These are phyloP conservation scores for Cyclina sinensis DNA, from an alignment of 1,140 invertebrate genomes.

Conservation along the genomic window DNA sequence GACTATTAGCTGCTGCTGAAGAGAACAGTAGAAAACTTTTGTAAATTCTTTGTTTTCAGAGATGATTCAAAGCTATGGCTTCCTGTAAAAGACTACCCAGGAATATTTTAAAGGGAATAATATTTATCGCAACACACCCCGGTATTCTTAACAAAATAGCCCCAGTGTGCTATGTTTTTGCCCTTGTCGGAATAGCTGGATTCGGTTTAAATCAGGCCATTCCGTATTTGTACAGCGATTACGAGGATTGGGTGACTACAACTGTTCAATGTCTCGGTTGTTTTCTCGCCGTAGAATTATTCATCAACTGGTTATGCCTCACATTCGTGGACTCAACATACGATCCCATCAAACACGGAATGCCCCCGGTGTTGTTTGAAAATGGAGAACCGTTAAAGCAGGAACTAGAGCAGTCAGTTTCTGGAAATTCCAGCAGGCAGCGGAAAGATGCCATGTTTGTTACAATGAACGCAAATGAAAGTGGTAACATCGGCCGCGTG, in stretches of 20 bases:
- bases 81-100: neutral
- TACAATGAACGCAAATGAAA: neutral
- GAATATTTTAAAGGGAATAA: neutral
- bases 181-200: conserved; percentile 31
- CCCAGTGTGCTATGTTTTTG: conserved; percentile 19
- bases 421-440: neutral
- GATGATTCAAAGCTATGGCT: neutral
- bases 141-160: neutral
- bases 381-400: neutral
- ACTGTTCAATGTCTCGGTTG: conserved; percentile 36
- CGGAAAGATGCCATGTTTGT: neutral
- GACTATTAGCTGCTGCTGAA: too few species aligned
- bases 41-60: too few species aligned
- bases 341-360: conserved; percentile 50
- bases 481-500: neutral
- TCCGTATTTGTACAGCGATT: conserved; percentile 37
- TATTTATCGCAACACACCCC: neutral
- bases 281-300: conserved; percentile 68
- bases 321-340: conserved; percentile 72
- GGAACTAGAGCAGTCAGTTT: conserved; percentile 35
- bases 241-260: neutral
- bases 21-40: too few species aligned
- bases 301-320: conserved; percentile 74
- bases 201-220: conserved; percentile 21
- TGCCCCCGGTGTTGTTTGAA: neutral